A percentile compares a stretch with the other conserved stretches of the same genome.
Evolutionary conservation across 2,797 vertebrate genomes (phyloP).

Genomic region (Prionace glauca): DNA sequence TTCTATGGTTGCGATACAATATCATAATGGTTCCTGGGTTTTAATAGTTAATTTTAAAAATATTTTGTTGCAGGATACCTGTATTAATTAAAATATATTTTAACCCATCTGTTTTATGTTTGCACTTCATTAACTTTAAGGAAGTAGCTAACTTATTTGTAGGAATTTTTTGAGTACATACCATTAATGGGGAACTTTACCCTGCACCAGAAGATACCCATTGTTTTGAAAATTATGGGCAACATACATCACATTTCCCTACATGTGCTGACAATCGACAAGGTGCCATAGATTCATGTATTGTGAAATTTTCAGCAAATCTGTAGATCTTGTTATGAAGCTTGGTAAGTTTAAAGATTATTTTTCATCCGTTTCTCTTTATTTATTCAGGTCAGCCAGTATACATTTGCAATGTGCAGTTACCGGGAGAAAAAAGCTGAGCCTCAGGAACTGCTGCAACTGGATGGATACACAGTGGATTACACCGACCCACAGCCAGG

Average conservation of each 20-base stretch:
- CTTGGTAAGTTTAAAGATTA: not conserved
- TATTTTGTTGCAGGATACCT: not conserved
- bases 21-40: not conserved
- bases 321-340: not conserved
- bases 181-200: not conserved
- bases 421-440: constrained; percentile 96
- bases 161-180: not conserved
- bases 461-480: constrained; percentile 96
- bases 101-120: not conserved
- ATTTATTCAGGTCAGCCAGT: constrained; percentile 83
- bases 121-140: not conserved
- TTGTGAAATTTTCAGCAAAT: not conserved
- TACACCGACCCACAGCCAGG: constrained; percentile 97
- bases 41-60: not conserved
- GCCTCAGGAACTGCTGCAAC: constrained; percentile 88
- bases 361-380: constrained; percentile 44
- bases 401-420: constrained; percentile 98
- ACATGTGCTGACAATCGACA: not conserved
- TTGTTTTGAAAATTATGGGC: not conserved
- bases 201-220: not conserved
- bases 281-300: not conserved
- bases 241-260: not conserved
- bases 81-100: not conserved
- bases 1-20: not conserved
- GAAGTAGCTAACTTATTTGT: not conserved